Base-by-base conservation (phyloP, 2,888 invertebrate species). In the Callyntrura sp. region DNA sequence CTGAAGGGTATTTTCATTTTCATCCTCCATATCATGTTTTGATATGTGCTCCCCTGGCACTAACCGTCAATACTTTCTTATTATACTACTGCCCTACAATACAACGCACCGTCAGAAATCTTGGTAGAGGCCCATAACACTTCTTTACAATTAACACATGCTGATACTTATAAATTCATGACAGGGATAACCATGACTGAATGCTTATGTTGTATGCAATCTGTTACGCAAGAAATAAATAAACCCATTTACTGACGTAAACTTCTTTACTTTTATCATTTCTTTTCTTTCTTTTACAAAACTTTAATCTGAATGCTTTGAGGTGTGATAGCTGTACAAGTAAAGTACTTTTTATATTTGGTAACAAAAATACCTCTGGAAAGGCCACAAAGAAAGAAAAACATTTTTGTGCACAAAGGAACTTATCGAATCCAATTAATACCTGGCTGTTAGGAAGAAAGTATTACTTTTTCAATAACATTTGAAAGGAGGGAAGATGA, bases 361-460 rank as follows among this genome's bases (percentile, higher is more conserved):
- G 45, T 45, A 20, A 17, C 48, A 73, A n/a, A 48, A 43, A 35
- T 68, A 11, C n/a, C 68, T n/a, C n/a, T 76, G 76, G 6, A 51
- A 55, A n/a, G 48, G 73, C 4, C 2, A 79, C 14, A 62, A 62
- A 65, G 25, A 65, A 20, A 81, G 43, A 28, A 43, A 81, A 81
- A 20, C 81, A 45, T 28, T 81, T 62, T 57, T 78, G 55, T 78
- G 17, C 28, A 57, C 78, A 60, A 79, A 79, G 60, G 6, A 79
- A 79, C 51, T 79, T 86, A 86, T 87, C 87, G 81, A 81, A 87
- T 87, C 87, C 87, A 87, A 87, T 87, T 87, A 87, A 73, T 87
- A 60, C 60, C 70, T 60, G 35, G 48, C 81, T 87, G 81, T 82
- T 87, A 87, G 57, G 20, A 87, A 45, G 81, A 81, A 70, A 87